Percentiles rank a stretch among this genome's conserved stretches.
These are phyloP conservation scores for Argyrosomus japonicus DNA, from an alignment of 2,113 vertebrate genomes.

Conservation along the genomic window DNA sequence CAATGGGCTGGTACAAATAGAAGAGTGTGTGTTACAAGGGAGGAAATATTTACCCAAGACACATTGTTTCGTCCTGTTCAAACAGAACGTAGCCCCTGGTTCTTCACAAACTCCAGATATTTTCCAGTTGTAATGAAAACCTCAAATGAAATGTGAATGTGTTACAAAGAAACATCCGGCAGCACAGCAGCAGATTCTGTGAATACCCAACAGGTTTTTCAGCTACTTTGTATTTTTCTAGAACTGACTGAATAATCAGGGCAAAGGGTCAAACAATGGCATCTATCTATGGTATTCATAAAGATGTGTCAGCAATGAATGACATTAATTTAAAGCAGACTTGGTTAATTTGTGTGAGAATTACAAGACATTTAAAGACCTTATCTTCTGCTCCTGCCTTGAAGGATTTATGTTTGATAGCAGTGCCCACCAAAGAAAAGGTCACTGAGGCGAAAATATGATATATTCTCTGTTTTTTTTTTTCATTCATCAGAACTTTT, in stretches of 20 bases:
- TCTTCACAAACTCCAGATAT: neutral
- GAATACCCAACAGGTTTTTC: too few relatives aligned
- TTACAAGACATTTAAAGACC: neutral
- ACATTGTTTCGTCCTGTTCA: neutral
- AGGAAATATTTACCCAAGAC: neutral
- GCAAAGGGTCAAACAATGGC: neutral
- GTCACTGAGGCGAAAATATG: conserved; percentile 33
- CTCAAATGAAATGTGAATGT: neutral
- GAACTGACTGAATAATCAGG: neutral
- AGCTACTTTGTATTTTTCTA: neutral
- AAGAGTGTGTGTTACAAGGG: neutral
- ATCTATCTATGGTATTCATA: neutral
- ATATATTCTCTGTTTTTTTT: conserved; percentile 13
- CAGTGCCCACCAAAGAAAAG: conserved; percentile 34
- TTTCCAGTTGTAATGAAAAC: neutral
- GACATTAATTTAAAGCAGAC: neutral
- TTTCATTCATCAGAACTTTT: conserved; percentile 31
- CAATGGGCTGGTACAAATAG: neutral
- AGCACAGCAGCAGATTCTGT: neutral
- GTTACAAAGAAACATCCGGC: neutral
- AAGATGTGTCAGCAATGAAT: neutral
- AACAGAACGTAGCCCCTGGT: neutral
- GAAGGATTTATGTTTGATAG: neutral
- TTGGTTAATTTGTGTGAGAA: neutral
- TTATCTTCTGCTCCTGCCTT: neutral